A percentile compares a stretch with the other conserved stretches of the same genome.
These are phyloP conservation scores for Sitta carolinensis DNA, from an alignment of 2,797 vertebrate genomes.

Conservation along the genomic window DNA sequence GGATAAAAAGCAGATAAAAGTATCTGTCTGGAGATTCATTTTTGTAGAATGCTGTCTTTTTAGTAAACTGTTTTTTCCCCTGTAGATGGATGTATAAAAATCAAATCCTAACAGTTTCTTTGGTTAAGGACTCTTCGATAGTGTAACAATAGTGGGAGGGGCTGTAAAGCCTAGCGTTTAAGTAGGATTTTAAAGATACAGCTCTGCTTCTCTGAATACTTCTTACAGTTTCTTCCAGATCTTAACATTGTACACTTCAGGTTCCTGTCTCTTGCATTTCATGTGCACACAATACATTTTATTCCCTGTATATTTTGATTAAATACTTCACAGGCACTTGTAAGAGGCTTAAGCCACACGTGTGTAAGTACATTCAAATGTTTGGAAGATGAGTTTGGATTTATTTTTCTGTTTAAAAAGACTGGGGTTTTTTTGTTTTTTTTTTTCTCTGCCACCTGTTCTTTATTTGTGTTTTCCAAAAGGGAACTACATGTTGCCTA, in stretches of 20 bases:
- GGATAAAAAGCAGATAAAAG: constrained; percentile 2
- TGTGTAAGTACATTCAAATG: not conserved
- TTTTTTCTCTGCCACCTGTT: not conserved
- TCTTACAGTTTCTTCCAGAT: not conserved
- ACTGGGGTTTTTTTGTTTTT: not conserved
- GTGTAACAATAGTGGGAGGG: not conserved
- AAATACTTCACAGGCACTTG: not conserved
- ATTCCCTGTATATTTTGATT: not conserved
- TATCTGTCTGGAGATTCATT: not conserved
- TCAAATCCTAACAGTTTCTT: not conserved
- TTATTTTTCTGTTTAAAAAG: not conserved
- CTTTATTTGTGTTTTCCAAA: not conserved
- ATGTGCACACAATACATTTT: not conserved
- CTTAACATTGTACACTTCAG: not conserved
- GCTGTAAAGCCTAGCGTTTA: not conserved
- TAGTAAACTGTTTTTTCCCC: not conserved
- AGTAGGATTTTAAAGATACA: not conserved
- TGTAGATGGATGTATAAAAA: not conserved
- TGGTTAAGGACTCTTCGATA: not conserved
- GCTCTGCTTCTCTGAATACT: not conserved
- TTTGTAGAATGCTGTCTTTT: not conserved
- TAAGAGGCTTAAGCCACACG: not conserved
- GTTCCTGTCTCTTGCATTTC: not conserved
- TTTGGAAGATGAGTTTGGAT: not conserved
- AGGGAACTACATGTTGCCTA: not conserved